phyloP scores from a whole-genome alignment of 2,888 invertebrate species.

The Nymphalis polychloros region DNA sequence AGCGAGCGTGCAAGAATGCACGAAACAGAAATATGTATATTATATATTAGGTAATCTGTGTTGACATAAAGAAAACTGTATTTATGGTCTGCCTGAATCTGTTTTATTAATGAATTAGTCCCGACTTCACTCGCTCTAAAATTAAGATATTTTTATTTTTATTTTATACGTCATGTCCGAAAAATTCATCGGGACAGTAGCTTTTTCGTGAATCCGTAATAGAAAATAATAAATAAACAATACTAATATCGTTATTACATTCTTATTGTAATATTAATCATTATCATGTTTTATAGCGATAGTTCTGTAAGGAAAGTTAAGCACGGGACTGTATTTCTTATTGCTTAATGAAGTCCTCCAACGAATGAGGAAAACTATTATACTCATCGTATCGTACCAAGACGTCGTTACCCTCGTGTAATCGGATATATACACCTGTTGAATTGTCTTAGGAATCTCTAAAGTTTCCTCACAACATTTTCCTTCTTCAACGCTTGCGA shows the following conservation, averaged over 20 bases:
- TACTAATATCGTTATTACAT: too few relatives aligned
- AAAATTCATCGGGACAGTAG: too few relatives aligned
- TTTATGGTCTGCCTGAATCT: not conserved
- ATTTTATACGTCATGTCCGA: too few relatives aligned
- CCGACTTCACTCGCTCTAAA: too few relatives aligned
- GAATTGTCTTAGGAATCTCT: not conserved
- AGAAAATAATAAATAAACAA: too few relatives aligned
- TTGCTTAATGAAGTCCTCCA: not conserved
- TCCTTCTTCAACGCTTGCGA: not conserved
- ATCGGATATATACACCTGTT: not conserved
- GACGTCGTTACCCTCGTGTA: not conserved
- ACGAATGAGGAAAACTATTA: not conserved
- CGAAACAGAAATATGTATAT: conserved; percentile 21
- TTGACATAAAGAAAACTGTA: not conserved
- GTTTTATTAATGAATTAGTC: too few relatives aligned
- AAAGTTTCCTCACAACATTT: not conserved
- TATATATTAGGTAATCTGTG: conserved; percentile 3
- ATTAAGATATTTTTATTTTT: too few relatives aligned
- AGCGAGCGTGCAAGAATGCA: conserved; percentile 52
- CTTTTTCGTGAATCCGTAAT: too few relatives aligned
- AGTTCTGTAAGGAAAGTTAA: too few relatives aligned
- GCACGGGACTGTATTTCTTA: not conserved
- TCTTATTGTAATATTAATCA: too few relatives aligned
- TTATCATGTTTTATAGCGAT: too few relatives aligned
- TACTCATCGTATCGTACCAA: not conserved